Evolutionary conservation across 2,797 vertebrate species (phyloP).

Genomic region (Sciurus vulgaris): DNA sequence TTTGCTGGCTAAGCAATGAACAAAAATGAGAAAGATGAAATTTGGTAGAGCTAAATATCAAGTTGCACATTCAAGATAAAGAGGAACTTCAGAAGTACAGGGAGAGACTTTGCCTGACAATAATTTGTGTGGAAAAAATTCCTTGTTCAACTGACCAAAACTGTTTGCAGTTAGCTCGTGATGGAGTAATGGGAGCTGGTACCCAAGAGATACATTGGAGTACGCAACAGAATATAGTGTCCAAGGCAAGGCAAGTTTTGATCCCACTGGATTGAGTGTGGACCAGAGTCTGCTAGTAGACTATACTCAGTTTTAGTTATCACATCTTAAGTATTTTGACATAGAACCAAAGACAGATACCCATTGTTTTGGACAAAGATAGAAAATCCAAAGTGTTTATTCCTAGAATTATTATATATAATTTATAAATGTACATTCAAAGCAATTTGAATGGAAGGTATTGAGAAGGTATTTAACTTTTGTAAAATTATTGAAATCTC

Average conservation of each 20-base stretch:
- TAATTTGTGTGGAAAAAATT: background rate
- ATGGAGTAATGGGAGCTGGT: background rate
- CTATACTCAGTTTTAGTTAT: background rate
- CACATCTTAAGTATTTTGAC: conserved; percentile 12
- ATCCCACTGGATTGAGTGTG: background rate
- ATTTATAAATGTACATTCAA: conserved; percentile 17
- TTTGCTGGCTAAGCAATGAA: conserved; percentile 33
- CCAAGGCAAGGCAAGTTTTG: background rate
- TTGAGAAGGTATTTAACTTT: conserved; percentile 11
- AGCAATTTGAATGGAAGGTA: no score
- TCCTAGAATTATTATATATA: background rate
- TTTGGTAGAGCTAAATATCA: conserved; percentile 22
- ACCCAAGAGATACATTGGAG: background rate
- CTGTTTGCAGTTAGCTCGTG: background rate
- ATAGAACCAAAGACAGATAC: background rate
- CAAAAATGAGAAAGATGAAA: conserved; percentile 40
- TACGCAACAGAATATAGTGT: background rate
- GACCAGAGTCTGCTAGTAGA: background rate
- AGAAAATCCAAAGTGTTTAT: background rate
- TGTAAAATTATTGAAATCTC: conserved; percentile 36
- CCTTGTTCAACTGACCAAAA: background rate
- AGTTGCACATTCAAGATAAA: background rate
- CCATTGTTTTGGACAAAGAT: background rate
- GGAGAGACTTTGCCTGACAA: background rate
- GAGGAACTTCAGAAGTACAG: background rate